Evolutionary conservation across 2,888 invertebrate genomes (phyloP).

Genomic region (Cryptophagus acutangulus): DNA sequence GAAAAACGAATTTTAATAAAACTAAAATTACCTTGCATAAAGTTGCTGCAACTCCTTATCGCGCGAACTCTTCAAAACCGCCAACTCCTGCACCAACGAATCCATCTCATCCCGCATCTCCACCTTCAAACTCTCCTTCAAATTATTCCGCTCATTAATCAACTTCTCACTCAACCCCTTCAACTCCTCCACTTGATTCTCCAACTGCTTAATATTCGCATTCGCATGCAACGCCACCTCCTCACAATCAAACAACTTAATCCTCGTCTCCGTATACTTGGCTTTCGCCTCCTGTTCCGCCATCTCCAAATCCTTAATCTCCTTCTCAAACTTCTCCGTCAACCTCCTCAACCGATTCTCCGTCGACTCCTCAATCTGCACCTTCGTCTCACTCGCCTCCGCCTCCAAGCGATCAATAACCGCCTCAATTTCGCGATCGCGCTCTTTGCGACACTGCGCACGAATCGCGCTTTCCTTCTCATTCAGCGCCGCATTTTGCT

Average conservation of each 20-base stretch:
- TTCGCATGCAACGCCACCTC: constrained; percentile 55
- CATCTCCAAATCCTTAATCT: constrained; percentile 61
- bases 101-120: constrained; percentile 61
- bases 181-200: constrained; percentile 59
- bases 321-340: constrained; percentile 71
- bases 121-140: constrained; percentile 57
- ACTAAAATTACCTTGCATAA: constrained; percentile 63
- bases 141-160: constrained; percentile 53
- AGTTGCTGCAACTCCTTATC: constrained; percentile 75
- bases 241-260: constrained; percentile 61
- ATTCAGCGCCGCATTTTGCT: constrained; percentile 57
- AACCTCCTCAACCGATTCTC: constrained; percentile 58
- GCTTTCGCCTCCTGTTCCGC: constrained; percentile 62
- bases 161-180: constrained; percentile 59
- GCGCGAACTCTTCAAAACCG: constrained; percentile 55
- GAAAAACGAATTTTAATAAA: constrained; percentile 2
- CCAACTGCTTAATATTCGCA: constrained; percentile 60
- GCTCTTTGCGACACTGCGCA: constrained; percentile 65
- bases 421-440: constrained; percentile 74
- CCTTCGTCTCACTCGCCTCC: constrained; percentile 58
- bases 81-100: constrained; percentile 58
- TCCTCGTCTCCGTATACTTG: constrained; percentile 63
- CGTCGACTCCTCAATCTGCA: constrained; percentile 58
- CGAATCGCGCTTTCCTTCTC: constrained; percentile 65
- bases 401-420: constrained; percentile 65